These are phyloP conservation scores for Alcis repandata DNA, from an alignment of 2,888 invertebrate species.

Conservation along the genomic window DNA sequence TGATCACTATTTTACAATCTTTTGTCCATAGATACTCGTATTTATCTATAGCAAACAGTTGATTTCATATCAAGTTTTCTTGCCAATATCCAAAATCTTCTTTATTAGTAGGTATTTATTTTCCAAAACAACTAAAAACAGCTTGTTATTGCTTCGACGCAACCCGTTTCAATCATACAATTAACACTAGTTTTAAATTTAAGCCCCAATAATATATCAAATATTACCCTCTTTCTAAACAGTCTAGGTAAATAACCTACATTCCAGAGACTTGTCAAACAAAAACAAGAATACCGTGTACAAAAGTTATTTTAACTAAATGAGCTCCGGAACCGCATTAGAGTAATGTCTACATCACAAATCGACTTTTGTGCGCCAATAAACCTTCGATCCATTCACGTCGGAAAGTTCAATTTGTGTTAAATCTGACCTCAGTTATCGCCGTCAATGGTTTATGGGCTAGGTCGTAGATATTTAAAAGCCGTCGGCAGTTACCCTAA, in stretches of 20 bases:
- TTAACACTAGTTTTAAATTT: neutral
- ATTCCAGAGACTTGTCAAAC: neutral
- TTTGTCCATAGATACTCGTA: too few relatives aligned
- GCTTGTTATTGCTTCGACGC: too few relatives aligned
- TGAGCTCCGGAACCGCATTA: neutral
- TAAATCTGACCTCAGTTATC: constrained; percentile 58
- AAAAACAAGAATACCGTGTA: constrained; percentile 6
- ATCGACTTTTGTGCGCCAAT: constrained; percentile 23
- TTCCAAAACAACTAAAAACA: too few relatives aligned
- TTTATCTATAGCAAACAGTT: too few relatives aligned
- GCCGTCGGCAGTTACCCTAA: constrained; percentile 67
- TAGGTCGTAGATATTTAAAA: constrained; percentile 66
- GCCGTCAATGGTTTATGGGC: constrained; percentile 56
- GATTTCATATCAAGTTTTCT: too few relatives aligned
- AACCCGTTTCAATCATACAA: too few relatives aligned
- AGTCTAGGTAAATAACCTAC: too few relatives aligned
- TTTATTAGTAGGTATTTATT: too few relatives aligned
- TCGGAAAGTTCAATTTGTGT: constrained; percentile 49
- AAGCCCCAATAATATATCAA: neutral
- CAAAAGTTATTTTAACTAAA: constrained; percentile 10
- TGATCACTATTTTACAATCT: too few relatives aligned
- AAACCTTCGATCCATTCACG: constrained; percentile 42
- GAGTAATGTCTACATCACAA: constrained; percentile 19
- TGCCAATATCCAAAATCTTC: neutral
- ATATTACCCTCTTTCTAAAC: too few relatives aligned